Percentiles rank a stretch among this genome's conserved stretches.
phyloP scores from a whole-genome alignment of 2,888 invertebrate species.

The Flexamia atlantica region DNA sequence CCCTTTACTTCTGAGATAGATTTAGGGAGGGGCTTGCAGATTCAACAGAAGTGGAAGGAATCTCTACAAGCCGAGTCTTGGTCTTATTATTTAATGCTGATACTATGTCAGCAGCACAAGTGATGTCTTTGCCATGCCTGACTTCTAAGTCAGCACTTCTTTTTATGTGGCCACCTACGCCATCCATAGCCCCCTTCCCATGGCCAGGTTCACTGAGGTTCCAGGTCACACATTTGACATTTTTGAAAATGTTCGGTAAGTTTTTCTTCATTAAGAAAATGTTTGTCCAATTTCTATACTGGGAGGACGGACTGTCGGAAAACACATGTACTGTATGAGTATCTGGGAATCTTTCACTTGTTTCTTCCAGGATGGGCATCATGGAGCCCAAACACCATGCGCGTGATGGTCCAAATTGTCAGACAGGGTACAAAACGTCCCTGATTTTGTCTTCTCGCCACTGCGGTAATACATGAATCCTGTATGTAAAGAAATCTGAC shows the following conservation, averaged over 20 bases:
- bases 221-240: background rate
- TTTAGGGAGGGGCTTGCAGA: background rate
- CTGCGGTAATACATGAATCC: background rate
- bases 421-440: background rate
- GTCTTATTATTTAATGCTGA: background rate
- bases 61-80: background rate
- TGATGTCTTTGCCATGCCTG: conserved; percentile 13
- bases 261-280: background rate
- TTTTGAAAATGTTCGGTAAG: background rate
- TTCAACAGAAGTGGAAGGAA: background rate
- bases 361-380: background rate
- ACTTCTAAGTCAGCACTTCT: conserved; percentile 44
- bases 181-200: conserved; percentile 45
- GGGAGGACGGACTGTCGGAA: background rate
- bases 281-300: background rate
- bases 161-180: conserved; percentile 40
- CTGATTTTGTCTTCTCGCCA: background rate
- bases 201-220: conserved; percentile 43
- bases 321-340: background rate
- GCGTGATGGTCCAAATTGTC: conserved; percentile 6
- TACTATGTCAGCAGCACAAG: background rate
- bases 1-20: background rate
- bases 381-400: conserved; percentile 10
- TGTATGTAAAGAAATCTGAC: conserved; percentile 1
- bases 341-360: background rate